Percentiles rank a stretch among this genome's conserved stretches.
Conservation (phyloP, 2,797 vertebrate species). For the Oreochromis mossambicus region DNA sequence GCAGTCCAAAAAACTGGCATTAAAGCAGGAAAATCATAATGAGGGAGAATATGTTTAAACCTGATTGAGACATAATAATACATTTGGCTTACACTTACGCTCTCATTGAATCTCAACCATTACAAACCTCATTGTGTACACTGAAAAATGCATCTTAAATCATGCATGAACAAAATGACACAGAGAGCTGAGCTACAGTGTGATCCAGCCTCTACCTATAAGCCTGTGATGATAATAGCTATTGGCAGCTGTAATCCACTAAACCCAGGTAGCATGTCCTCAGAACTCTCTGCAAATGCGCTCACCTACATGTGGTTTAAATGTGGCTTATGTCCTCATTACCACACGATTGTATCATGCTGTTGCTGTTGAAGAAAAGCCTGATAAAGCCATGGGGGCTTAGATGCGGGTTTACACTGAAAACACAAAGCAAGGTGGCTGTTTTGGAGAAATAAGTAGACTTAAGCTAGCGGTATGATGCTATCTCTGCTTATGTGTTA, state of each 20-base stretch:
- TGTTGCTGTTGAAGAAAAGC: conserved; percentile 20
- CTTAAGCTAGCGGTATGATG: conserved; percentile 5
- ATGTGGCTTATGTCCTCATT: conserved; percentile 9
- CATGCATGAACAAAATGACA: not conserved
- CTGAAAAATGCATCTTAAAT: not conserved
- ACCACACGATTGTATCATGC: conserved; percentile 15
- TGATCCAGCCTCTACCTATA: not conserved
- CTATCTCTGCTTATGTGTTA: not conserved
- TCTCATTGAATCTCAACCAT: not conserved
- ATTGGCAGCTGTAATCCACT: conserved; percentile 1
- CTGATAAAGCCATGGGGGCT: conserved; percentile 38
- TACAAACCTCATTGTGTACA: not conserved
- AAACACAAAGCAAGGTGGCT: conserved; percentile 10
- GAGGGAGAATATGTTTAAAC: not conserved
- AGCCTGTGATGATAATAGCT: not conserved
- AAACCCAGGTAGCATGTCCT: not conserved
- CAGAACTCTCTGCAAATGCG: not conserved
- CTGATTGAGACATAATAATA: not conserved
- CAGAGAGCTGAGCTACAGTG: not conserved
- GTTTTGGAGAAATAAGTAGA: conserved; percentile 32
- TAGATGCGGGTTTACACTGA: conserved; percentile 20
- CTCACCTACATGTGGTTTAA: not conserved
- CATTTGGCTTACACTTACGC: not conserved
- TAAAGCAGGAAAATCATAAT: not conserved
- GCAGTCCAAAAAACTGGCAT: not conserved